phyloP scores from a whole-genome alignment of 2,888 invertebrate species.

The Sarcophaga carnaria region DNA sequence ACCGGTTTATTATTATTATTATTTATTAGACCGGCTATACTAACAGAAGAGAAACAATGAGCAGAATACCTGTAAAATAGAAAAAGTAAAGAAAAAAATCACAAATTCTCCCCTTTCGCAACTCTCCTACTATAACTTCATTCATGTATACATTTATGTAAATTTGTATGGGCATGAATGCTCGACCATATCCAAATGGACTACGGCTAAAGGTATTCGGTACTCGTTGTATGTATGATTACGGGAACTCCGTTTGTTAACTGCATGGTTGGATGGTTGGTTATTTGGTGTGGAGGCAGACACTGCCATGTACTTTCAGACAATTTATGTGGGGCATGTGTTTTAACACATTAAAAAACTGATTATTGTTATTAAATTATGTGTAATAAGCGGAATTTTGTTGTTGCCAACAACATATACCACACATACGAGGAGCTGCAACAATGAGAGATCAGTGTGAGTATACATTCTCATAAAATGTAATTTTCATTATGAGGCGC shows the following conservation, averaged over 20 bases:
- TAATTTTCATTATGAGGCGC: conserved; percentile 65
- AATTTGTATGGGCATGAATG: no score
- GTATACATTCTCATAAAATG: conserved; percentile 24
- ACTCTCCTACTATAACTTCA: conserved; percentile 15
- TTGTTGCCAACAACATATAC: background rate
- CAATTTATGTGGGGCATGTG: conserved; percentile 52
- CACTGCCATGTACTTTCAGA: no score
- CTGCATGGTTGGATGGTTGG: no score
- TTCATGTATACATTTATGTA: conserved; percentile 10
- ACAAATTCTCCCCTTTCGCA: conserved; percentile 16
- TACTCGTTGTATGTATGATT: no score
- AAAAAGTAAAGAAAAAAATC: no score
- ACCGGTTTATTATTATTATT: no score
- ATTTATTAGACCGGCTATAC: background rate
- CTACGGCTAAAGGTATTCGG: no score
- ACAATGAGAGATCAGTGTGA: no score
- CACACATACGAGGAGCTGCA: background rate
- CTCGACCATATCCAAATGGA: no score
- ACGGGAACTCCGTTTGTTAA: no score
- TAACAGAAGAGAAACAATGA: background rate
- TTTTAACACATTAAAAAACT: background rate
- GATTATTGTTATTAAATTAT: conserved; percentile 56
- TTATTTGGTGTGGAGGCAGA: no score
- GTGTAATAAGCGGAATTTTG: conserved; percentile 61
- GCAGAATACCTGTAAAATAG: background rate